Percentiles rank a stretch among this genome's conserved stretches.
These are phyloP conservation scores for Shargacucullia verbasci DNA, from an alignment of 2,888 invertebrate genomes.

Conservation along the genomic window DNA sequence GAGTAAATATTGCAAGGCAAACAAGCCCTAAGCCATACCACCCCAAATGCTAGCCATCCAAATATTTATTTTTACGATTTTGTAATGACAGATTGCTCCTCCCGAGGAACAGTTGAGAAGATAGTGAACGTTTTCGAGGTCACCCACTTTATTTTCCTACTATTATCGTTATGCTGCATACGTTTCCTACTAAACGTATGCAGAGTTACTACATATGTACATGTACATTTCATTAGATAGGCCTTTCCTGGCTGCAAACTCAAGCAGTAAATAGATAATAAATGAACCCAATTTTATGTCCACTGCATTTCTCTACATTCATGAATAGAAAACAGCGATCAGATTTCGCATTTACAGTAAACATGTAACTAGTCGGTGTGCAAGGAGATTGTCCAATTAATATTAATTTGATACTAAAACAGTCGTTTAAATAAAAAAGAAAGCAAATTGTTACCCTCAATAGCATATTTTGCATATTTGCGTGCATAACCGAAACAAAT, in stretches of 20 bases:
- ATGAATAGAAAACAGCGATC: no score
- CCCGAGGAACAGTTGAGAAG: slow-evolving; percentile 47
- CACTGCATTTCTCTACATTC: no score
- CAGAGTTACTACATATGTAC: slow-evolving; percentile 9
- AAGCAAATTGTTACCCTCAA: slow-evolving; percentile 17
- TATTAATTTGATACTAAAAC: slow-evolving; percentile 20
- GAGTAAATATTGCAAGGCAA: no score
- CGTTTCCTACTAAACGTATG: slow-evolving; percentile 17
- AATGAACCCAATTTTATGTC: no score
- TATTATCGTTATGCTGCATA: slow-evolving; percentile 53
- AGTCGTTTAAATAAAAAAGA: slow-evolving; percentile 21
- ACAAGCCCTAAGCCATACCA: no score
- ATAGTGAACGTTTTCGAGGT: slow-evolving; percentile 64
- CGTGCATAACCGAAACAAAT: slow-evolving; percentile 3
- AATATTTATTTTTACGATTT: slow-evolving; percentile 23
- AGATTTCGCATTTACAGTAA: no score
- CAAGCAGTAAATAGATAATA: neutral
- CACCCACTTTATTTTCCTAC: slow-evolving; percentile 58
- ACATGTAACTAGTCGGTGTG: no score
- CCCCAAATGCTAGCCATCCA: slow-evolving; percentile 1
- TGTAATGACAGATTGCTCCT: slow-evolving; percentile 18
- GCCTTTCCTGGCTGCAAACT: neutral
- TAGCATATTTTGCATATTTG: slow-evolving; percentile 16
- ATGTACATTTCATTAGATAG: slow-evolving; percentile 1
- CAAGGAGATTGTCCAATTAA: slow-evolving; percentile 6